phyloP scores from a whole-genome alignment of 2,113 vertebrate genomes.

The Mohoua ochrocephala region DNA sequence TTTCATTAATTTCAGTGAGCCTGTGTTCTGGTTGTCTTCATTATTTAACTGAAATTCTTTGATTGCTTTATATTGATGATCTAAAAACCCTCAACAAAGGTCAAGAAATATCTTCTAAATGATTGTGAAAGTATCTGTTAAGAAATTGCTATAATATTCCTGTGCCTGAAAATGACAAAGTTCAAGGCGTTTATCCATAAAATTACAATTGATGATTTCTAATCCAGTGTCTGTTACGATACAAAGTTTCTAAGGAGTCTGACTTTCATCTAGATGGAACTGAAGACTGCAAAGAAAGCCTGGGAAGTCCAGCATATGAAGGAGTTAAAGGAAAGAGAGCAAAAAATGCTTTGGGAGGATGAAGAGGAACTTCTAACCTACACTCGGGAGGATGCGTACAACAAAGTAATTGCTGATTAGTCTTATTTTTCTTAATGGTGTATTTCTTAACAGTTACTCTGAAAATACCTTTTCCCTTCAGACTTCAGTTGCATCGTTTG shows the following conservation, averaged over 20 bases:
- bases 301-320: slow-evolving; percentile 86
- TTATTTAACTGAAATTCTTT: background rate
- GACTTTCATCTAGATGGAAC: slow-evolving; percentile 66
- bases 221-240: background rate
- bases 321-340: slow-evolving; percentile 79
- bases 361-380: slow-evolving; percentile 90
- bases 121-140: background rate
- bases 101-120: background rate
- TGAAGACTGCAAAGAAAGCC: slow-evolving; percentile 76
- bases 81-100: background rate
- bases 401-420: slow-evolving; percentile 76
- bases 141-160: background rate
- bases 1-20: background rate
- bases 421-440: background rate
- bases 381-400: slow-evolving; percentile 90
- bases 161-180: background rate
- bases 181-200: background rate
- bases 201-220: background rate
- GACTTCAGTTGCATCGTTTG: background rate
- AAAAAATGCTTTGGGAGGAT: slow-evolving; percentile 75
- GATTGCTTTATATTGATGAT: background rate
- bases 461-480: background rate
- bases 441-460: background rate
- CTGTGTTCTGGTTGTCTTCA: background rate
- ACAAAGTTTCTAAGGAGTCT: background rate